Conservation (phyloP, 2,113 vertebrate genomes). For the Pedetes capensis region DNA sequence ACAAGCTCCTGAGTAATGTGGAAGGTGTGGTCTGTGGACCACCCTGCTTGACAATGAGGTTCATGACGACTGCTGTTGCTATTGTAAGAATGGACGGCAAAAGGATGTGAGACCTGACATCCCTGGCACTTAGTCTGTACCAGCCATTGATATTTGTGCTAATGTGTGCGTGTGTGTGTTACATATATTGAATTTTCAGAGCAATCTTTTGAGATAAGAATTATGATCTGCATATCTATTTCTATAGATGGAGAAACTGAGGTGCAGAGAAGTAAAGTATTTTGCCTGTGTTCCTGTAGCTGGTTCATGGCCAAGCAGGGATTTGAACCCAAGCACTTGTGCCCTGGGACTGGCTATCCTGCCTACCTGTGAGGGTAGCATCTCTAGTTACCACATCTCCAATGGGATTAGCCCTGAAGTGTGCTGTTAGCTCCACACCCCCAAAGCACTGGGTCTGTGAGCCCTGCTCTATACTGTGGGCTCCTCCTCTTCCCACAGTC, state of each 20-base stretch:
- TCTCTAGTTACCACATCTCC: neutral
- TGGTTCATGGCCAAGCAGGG: neutral
- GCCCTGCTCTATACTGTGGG: rapidly evolving
- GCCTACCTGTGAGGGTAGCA: neutral
- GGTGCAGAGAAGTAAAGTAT: neutral
- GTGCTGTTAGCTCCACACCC: neutral
- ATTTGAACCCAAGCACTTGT: neutral
- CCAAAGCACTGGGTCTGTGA: neutral
- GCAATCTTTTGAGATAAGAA: neutral
- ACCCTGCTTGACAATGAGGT: neutral
- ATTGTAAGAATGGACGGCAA: neutral
- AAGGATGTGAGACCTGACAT: neutral
- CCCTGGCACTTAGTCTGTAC: neutral
- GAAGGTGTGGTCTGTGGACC: neutral
- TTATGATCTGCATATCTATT: neutral
- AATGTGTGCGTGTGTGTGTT: neutral
- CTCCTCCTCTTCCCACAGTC: neutral
- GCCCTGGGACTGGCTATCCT: neutral
- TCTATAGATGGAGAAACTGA: neutral
- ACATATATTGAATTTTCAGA: neutral
- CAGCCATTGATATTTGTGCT: neutral
- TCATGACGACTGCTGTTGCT: rapidly evolving
- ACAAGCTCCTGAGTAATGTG: neutral
- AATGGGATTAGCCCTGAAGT: neutral
- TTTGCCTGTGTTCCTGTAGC: neutral